Base-by-base conservation (phyloP, 2,888 invertebrate genomes). In the Phyllotreta cruciferae region DNA sequence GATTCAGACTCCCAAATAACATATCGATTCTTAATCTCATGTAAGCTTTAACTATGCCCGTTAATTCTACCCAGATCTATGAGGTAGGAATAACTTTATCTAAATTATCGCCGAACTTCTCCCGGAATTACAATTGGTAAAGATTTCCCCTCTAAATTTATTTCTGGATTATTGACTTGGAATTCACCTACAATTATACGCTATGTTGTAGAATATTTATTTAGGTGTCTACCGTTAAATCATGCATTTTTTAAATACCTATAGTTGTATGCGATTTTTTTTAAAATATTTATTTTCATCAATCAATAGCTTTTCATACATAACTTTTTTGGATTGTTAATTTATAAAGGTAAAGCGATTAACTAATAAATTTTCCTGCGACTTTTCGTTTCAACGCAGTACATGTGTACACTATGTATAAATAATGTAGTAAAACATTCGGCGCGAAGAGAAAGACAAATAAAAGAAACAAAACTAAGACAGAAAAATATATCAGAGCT, bases 401-500 rank as follows among this genome's bases (percentile, higher is more conserved):
- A 24, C 24, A 24, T 24, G 24, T 24, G 24, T 24, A 24, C 24
- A 24, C 24, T 24, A 24, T 49, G 45, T 8, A 70, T 71, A 71
- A 69, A 69, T 72, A 71, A 73, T 72, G 70, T 64, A 72, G 70
- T 71, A 61, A 63, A 63, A 56, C 49, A 53, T 60, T 67, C 64
- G 49, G 68, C 64, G 67, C 61, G 62, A 67, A 68, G 71, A 72
- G 69, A 70, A 73, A 71, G 73, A 72, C 69, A 74, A 73, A 74
- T 69, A 72, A 71, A 74, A 69, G 68, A 72, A 75, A 62, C 53
- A 61, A 70, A 66, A 73, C 68, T 74, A 75, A 76, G 73, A 74
- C 72, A 73, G 69, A 75, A 75, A 77, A 75, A 76, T 75, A 75
- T 74, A 80, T 80, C 78, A 80, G 34, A 50, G 37, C 58, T 47